phyloP scores from a whole-genome alignment of 2,113 vertebrate species.

The Fregetta grallaria region DNA sequence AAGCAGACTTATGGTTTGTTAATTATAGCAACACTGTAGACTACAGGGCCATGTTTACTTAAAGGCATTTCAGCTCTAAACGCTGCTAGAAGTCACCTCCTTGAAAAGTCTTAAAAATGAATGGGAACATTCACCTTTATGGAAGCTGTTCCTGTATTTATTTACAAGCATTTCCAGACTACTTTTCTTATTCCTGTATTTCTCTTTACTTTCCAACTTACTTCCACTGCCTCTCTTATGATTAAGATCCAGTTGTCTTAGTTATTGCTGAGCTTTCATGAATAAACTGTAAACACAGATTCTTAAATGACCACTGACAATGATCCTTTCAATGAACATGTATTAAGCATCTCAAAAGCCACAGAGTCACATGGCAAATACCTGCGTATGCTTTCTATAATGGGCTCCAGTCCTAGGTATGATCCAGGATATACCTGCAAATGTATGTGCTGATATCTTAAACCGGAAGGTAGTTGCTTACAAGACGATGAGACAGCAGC shows the following conservation, averaged over 20 bases:
- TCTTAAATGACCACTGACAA: neutral
- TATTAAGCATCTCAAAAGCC: neutral
- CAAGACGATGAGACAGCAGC: neutral
- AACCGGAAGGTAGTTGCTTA: neutral
- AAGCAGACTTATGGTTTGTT: neutral
- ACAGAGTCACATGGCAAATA: neutral
- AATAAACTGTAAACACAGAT: neutral
- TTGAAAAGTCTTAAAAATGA: neutral
- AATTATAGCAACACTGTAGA: neutral
- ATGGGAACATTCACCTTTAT: neutral
- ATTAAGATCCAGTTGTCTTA: neutral
- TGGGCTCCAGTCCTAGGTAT: neutral
- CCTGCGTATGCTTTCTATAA: neutral
- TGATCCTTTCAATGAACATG: neutral
- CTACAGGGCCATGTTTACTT: neutral
- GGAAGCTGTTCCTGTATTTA: neutral
- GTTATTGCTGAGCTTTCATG: neutral
- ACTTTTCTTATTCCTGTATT: neutral
- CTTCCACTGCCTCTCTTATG: neutral
- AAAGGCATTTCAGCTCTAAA: neutral
- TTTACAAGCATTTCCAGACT: neutral
- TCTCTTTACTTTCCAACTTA: neutral
- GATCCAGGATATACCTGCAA: neutral
- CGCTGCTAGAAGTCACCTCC: neutral
- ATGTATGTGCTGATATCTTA: neutral